Evolutionary conservation across 2,797 vertebrate genomes (phyloP).

Genomic region (Hoplostethus atlanticus): DNA sequence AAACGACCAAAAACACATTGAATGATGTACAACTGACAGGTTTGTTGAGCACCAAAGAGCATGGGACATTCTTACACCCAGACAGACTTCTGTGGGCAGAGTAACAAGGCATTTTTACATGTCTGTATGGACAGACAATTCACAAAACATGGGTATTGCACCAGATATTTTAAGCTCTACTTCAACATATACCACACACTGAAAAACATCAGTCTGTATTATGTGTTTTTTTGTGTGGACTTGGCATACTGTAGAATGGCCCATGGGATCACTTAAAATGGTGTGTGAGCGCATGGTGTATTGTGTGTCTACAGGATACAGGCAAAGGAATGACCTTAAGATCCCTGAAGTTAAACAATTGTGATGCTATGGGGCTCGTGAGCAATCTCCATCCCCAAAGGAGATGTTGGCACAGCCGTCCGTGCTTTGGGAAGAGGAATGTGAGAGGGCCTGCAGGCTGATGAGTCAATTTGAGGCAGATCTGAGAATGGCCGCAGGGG

Average conservation of each 20-base stretch:
- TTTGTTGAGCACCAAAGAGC: too few species aligned
- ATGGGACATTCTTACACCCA: too few species aligned
- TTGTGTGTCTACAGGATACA: constrained; percentile 40
- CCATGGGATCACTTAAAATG: constrained; percentile 58
- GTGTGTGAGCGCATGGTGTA: constrained; percentile 46
- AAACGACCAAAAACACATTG: too few species aligned
- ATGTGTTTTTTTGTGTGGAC: constrained; percentile 24
- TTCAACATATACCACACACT: background rate
- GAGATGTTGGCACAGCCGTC: constrained; percentile 64
- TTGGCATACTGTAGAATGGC: constrained; percentile 9
- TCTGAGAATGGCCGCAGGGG: constrained; percentile 76
- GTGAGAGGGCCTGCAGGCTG: constrained; percentile 57
- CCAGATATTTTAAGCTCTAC: constrained; percentile 14
- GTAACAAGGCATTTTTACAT: too few species aligned
- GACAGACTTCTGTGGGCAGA: too few species aligned
- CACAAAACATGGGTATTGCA: too few species aligned
- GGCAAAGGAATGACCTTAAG: constrained; percentile 53
- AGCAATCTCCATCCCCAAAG: constrained; percentile 60
- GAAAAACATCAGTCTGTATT: background rate
- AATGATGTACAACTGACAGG: too few species aligned
- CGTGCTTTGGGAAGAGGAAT: constrained; percentile 58
- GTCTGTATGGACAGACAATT: too few species aligned
- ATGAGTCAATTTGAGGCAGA: constrained; percentile 80
- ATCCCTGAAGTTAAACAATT: constrained; percentile 65
- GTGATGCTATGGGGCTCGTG: constrained; percentile 60